A percentile compares a stretch with the other conserved stretches of the same genome.
Evolutionary conservation across 2,797 vertebrate species (phyloP).

Genomic region (Tinamus major): DNA sequence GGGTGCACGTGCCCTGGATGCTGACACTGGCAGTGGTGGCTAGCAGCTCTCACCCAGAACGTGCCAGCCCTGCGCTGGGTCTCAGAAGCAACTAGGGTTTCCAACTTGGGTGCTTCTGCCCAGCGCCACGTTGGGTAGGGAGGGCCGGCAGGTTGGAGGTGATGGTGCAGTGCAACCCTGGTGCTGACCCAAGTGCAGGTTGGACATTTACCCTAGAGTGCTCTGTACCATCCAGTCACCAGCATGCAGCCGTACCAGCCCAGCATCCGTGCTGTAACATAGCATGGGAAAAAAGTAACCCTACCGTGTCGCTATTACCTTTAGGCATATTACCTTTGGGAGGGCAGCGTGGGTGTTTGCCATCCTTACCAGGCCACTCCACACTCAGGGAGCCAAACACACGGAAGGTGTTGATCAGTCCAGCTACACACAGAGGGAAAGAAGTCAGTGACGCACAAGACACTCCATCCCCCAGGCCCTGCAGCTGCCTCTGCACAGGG

Average conservation of each 20-base stretch:
- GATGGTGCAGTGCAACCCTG: background rate
- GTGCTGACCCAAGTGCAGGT: conserved; percentile 33
- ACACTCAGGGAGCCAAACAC: conserved; percentile 96
- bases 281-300: conserved; percentile 80
- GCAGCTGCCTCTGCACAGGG: background rate
- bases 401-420: conserved; percentile 95
- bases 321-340: conserved; percentile 99
- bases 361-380: conserved; percentile 99
- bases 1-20: accelerated
- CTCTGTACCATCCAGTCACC: conserved; percentile 69
- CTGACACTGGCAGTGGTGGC: accelerated
- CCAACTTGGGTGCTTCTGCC: background rate
- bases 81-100: background rate
- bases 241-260: conserved; percentile 78
- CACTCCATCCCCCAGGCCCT: background rate
- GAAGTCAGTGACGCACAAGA: background rate
- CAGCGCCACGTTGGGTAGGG: background rate
- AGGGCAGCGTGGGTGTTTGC: conserved; percentile 99
- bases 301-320: conserved; percentile 95
- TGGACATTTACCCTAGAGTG: conserved; percentile 50
- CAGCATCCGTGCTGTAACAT: conserved; percentile 77
- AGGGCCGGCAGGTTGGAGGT: background rate
- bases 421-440: conserved; percentile 80
- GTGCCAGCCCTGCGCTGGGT: accelerated
- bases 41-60: accelerated